Percentiles rank a stretch among this genome's conserved stretches.
phyloP scores from a whole-genome alignment of 2,888 invertebrate species.

The Eutolmus rufibarbis region DNA sequence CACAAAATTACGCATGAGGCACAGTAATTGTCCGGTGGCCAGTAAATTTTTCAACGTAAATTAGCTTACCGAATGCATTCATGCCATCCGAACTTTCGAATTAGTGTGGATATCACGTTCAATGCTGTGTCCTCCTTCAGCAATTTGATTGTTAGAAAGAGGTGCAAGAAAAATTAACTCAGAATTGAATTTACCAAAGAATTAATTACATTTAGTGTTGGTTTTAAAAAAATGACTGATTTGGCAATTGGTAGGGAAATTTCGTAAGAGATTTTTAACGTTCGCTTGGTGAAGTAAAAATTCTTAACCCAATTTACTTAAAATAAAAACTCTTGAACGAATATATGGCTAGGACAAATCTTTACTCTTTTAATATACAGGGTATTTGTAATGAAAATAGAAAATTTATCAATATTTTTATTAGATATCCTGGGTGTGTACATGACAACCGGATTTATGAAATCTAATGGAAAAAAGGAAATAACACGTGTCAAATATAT shows the following conservation, averaged over 20 bases:
- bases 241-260: neutral
- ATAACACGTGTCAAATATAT: no score
- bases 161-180: neutral
- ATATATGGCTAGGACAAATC: no score
- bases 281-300: no score
- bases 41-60: slow-evolving; percentile 35
- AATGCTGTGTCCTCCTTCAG: slow-evolving; percentile 42
- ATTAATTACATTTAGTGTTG: neutral
- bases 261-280: no score
- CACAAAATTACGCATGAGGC: slow-evolving; percentile 43
- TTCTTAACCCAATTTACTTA: no score
- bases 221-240: neutral
- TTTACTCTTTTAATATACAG: no score
- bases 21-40: slow-evolving; percentile 24
- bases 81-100: slow-evolving; percentile 1
- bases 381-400: no score
- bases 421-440: no score
- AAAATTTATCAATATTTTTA: no score
- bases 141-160: slow-evolving; percentile 26
- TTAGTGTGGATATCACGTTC: slow-evolving; percentile 44
- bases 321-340: no score
- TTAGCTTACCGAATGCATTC: neutral
- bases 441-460: no score
- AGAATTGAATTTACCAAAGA: neutral
- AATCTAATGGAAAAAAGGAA: no score